phyloP scores from a whole-genome alignment of 2,113 vertebrate genomes.

The Mormoops blainvillei region DNA sequence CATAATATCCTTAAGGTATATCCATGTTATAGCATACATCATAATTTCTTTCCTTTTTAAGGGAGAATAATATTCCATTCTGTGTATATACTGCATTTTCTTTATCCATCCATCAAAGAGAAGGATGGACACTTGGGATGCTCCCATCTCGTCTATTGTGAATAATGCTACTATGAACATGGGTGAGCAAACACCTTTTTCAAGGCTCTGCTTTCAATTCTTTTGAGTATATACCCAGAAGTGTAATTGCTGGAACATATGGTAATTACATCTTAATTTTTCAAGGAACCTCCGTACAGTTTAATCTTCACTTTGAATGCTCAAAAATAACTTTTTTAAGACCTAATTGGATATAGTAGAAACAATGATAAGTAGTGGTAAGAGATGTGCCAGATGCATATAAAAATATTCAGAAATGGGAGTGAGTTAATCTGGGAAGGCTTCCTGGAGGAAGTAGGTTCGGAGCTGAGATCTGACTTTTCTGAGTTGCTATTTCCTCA shows the following conservation, averaged over 20 bases:
- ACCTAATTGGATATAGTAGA: not conserved
- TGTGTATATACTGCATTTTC: not conserved
- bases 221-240: not conserved
- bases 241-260: not conserved
- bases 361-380: not conserved
- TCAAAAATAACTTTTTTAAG: not conserved
- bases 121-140: not conserved
- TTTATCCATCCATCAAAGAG: not conserved
- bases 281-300: not conserved
- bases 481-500: not conserved
- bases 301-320: not conserved
- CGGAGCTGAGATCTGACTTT: not conserved
- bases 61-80: not conserved
- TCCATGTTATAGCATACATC: not conserved
- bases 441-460: not conserved
- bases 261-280: not conserved
- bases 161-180: not conserved
- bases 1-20: not conserved
- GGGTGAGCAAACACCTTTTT: not conserved
- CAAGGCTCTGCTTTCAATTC: not conserved
- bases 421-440: not conserved
- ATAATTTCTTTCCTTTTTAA: not conserved
- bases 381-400: not conserved
- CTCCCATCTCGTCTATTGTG: not conserved
- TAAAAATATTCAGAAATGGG: not conserved